Evolutionary conservation across 1,140 invertebrate genomes (phyloP).

Genomic region (Cheumatopsyche charites): DNA sequence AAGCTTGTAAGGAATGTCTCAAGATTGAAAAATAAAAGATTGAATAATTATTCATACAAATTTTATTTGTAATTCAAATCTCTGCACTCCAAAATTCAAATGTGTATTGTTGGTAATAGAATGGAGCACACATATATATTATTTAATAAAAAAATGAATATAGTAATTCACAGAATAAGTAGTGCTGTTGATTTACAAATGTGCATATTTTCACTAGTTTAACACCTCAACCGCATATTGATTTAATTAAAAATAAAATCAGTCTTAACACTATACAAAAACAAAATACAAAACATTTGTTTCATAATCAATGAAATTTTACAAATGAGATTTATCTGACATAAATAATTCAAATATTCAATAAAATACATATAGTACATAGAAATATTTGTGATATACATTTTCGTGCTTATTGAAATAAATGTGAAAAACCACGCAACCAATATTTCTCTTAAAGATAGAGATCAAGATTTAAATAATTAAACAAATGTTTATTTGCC

Average conservation of each 20-base stretch:
- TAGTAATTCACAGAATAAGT: slow-evolving; percentile 13
- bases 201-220: slow-evolving; percentile 37
- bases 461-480: no score
- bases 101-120: background rate
- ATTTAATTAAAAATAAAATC: slow-evolving; percentile 5
- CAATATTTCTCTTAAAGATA: no score
- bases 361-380: background rate
- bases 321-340: background rate
- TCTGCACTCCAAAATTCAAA: background rate
- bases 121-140: slow-evolving; percentile 15
- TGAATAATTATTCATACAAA: no score
- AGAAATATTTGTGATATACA: no score
- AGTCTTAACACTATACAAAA: background rate
- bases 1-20: no score
- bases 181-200: slow-evolving; percentile 36
- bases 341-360: background rate
- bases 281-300: slow-evolving; percentile 5
- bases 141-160: slow-evolving; percentile 21
- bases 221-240: slow-evolving; percentile 35
- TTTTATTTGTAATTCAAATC: no score
- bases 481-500: no score
- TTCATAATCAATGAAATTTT: background rate
- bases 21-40: no score
- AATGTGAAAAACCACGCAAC: no score
- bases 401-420: no score